Evolutionary conservation across 2,888 invertebrate genomes (phyloP).

Genomic region (Cistogaster globosa): DNA sequence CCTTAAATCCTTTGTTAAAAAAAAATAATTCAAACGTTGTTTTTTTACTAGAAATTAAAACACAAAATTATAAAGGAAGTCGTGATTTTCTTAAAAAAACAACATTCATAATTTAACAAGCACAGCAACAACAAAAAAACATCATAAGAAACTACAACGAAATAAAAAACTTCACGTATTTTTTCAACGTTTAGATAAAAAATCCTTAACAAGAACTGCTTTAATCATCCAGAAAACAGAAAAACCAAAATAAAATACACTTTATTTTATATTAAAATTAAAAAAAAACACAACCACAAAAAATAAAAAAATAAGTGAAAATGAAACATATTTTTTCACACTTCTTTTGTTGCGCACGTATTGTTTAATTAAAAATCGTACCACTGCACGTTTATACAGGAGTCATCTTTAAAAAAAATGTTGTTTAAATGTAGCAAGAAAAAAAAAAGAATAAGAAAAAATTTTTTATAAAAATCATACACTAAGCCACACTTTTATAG

Average conservation of each 20-base stretch:
- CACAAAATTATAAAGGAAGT: constrained; percentile 63
- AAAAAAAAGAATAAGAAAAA: background rate
- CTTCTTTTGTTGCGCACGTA: constrained; percentile 67
- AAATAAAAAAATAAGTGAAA: constrained; percentile 61
- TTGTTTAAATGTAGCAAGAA: constrained; percentile 1
- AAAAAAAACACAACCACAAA: constrained; percentile 13
- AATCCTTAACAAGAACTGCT: constrained; percentile 61
- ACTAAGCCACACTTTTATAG: constrained; percentile 55
- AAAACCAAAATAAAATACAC: constrained; percentile 36
- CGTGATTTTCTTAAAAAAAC: constrained; percentile 64
- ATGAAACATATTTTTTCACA: constrained; percentile 69
- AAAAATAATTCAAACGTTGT: background rate
- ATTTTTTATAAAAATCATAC: constrained; percentile 63
- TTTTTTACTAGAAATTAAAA: constrained; percentile 30
- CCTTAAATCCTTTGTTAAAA: background rate
- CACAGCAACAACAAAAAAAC: constrained; percentile 23
- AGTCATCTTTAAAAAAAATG: constrained; percentile 59
- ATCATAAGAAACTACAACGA: constrained; percentile 27
- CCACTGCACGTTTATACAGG: constrained; percentile 69
- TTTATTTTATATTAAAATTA: constrained; percentile 46
- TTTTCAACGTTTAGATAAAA: constrained; percentile 15
- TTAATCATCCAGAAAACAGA: constrained; percentile 58
- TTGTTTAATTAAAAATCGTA: constrained; percentile 72
- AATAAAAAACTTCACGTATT: constrained; percentile 63
- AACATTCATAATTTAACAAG: constrained; percentile 70